These are phyloP conservation scores for Metopolophium dirhodum DNA, from an alignment of 1,140 invertebrate genomes.

Conservation along the genomic window DNA sequence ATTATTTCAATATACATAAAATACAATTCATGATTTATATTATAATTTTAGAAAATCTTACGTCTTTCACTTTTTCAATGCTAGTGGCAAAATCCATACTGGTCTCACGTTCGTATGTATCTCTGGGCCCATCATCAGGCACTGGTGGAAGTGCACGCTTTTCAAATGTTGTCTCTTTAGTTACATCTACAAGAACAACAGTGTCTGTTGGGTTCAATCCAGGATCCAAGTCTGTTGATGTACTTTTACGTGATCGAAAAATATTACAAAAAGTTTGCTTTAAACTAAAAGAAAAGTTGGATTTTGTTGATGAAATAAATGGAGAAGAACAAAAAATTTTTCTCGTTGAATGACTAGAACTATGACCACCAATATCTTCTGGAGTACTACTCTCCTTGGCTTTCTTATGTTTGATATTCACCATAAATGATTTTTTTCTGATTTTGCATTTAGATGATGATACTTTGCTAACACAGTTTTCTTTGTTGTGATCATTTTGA, in stretches of 20 bases:
- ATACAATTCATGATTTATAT: not conserved
- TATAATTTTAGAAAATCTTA: slow-evolving; percentile 66
- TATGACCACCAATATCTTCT: slow-evolving; percentile 18
- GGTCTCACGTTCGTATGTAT: slow-evolving; percentile 63
- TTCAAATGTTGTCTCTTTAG: slow-evolving; percentile 65
- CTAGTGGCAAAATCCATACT: slow-evolving; percentile 86
- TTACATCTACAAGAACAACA: slow-evolving; percentile 59
- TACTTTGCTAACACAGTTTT: slow-evolving; percentile 63
- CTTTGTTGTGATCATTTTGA: slow-evolving; percentile 74
- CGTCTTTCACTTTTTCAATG: slow-evolving; percentile 93
- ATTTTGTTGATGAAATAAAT: slow-evolving; percentile 58
- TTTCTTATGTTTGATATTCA: slow-evolving; percentile 52
- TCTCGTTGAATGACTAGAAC: slow-evolving; percentile 13
- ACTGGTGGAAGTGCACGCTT: slow-evolving; percentile 81
- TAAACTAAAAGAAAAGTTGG: slow-evolving; percentile 74
- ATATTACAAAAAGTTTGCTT: slow-evolving; percentile 86
- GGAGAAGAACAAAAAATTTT: slow-evolving; percentile 38
- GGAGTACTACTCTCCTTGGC: slow-evolving; percentile 12
- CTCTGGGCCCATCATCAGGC: slow-evolving; percentile 63
- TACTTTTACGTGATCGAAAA: slow-evolving; percentile 71
- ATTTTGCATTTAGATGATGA: slow-evolving; percentile 46
- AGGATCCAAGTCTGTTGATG: slow-evolving; percentile 65
- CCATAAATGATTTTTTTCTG: slow-evolving; percentile 36
- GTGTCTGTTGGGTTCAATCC: slow-evolving; percentile 60
- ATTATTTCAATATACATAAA: slow-evolving; percentile 59